These are phyloP conservation scores for Aythya baeri DNA, from an alignment of 2,113 vertebrate species.

Conservation along the genomic window DNA sequence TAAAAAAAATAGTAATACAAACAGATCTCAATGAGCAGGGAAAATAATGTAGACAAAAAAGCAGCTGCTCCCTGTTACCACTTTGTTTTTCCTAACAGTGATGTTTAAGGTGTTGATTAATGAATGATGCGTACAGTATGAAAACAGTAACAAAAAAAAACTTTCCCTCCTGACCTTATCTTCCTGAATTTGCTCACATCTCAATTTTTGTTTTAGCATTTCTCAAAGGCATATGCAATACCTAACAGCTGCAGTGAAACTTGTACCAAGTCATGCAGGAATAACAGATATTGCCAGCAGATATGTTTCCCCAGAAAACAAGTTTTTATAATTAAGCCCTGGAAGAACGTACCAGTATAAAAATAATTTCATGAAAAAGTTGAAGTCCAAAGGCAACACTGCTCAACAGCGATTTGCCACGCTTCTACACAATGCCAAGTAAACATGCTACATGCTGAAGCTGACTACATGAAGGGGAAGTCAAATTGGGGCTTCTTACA, in stretches of 20 bases:
- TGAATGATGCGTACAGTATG: not conserved
- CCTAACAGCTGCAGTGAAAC: fast-evolving
- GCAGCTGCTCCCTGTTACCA: not conserved
- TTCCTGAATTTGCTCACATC: not conserved
- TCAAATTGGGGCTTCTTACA: not conserved
- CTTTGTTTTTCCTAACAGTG: not conserved
- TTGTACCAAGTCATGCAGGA: fast-evolving
- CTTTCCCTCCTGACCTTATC: not conserved
- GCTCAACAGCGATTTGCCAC: not conserved
- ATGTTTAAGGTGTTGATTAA: not conserved
- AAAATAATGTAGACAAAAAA: not conserved
- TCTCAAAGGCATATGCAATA: not conserved
- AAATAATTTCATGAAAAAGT: not conserved
- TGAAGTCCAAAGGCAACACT: not conserved
- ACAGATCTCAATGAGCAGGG: not conserved
- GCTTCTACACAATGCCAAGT: fast-evolving
- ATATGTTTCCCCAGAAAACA: not conserved
- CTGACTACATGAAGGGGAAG: not conserved
- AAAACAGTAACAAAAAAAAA: not conserved
- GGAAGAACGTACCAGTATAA: not conserved
- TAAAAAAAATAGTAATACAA: no score
- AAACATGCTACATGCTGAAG: not conserved
- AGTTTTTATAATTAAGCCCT: not conserved
- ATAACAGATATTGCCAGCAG: not conserved
- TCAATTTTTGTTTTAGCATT: not conserved